phyloP scores from a whole-genome alignment of 2,797 vertebrate genomes.

The Characodon lateralis region DNA sequence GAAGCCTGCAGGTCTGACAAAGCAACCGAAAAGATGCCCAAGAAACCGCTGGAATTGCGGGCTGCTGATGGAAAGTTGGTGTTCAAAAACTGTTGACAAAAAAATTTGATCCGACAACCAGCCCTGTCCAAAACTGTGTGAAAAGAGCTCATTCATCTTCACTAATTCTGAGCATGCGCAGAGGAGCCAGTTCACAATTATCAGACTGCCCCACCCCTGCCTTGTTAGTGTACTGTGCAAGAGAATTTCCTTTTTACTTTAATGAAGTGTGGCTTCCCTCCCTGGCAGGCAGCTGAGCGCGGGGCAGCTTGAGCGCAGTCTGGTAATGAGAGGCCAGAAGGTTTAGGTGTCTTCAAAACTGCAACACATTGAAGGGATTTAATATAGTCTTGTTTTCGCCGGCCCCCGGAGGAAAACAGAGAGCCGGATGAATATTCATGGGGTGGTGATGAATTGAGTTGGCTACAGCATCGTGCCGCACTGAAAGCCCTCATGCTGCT shows the following conservation, averaged over 20 bases:
- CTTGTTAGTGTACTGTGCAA: slow-evolving; percentile 67
- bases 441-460: slow-evolving; percentile 71
- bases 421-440: slow-evolving; percentile 80
- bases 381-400: slow-evolving; percentile 65
- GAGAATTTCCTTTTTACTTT: slow-evolving; percentile 72
- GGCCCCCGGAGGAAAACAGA: slow-evolving; percentile 63
- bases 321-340: slow-evolving; percentile 77
- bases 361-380: slow-evolving; percentile 58
- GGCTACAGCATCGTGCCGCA: slow-evolving; percentile 69
- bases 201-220: slow-evolving; percentile 59
- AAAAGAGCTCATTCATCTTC: slow-evolving; percentile 42
- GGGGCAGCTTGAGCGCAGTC: slow-evolving; percentile 51
- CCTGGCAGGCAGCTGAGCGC: slow-evolving; percentile 59
- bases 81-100: slow-evolving; percentile 69
- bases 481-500: slow-evolving; percentile 73
- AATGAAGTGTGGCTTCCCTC: slow-evolving; percentile 72
- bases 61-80: slow-evolving; percentile 55
- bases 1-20: slow-evolving; percentile 80
- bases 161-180: slow-evolving; percentile 27
- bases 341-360: slow-evolving; percentile 75
- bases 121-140: slow-evolving; percentile 10
- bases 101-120: slow-evolving; percentile 49
- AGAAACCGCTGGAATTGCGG: slow-evolving; percentile 66
- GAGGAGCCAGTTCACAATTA: slow-evolving; percentile 60
- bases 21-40: slow-evolving; percentile 65